Evolutionary conservation across 2,113 vertebrate genomes (phyloP).

Genomic region (Vombatus ursinus): DNA sequence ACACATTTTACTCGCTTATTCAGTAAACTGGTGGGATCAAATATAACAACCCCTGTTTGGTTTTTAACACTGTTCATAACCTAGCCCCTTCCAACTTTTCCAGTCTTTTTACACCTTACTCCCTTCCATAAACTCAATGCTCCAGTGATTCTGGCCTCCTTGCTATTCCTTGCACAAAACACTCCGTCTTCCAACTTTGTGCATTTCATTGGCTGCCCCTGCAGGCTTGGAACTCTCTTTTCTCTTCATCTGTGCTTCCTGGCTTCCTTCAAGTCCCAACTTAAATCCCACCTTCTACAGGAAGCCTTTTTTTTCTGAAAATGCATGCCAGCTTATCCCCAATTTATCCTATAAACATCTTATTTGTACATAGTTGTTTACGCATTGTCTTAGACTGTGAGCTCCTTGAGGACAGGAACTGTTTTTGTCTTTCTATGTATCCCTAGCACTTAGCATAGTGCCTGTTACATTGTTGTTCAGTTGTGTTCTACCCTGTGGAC

Average conservation of each 20-base stretch:
- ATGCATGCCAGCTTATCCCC: background rate
- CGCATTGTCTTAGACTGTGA: background rate
- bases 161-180: background rate
- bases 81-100: background rate
- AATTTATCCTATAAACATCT: background rate
- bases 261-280: background rate
- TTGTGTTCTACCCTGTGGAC: background rate
- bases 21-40: background rate
- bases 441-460: background rate
- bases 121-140: background rate
- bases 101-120: background rate
- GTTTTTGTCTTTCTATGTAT: background rate
- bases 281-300: background rate
- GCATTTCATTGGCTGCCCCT: background rate
- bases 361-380: background rate
- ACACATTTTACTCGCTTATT: background rate
- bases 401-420: background rate
- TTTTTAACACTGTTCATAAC: background rate
- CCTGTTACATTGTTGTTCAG: background rate
- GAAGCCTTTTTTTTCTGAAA: background rate
- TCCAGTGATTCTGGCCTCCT: background rate
- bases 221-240: background rate
- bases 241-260: background rate
- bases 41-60: background rate
- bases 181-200: background rate